Conservation (phyloP, 2,888 invertebrate species). For the Hydriomena furcata region DNA sequence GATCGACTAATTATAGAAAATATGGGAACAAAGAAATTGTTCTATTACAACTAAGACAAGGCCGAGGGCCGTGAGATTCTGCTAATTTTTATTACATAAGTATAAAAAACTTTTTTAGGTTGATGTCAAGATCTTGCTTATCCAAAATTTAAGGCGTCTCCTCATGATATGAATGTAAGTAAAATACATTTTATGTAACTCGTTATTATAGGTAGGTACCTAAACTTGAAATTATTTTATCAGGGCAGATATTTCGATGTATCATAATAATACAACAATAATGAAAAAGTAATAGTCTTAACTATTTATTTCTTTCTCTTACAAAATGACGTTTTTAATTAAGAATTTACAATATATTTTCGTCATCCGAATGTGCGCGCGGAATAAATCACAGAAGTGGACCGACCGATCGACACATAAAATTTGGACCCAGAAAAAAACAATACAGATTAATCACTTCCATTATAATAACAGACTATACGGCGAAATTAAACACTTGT, state of each 20-base stretch:
- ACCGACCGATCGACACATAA: constrained; percentile 55
- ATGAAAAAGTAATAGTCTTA: constrained; percentile 73
- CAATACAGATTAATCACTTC: constrained; percentile 52
- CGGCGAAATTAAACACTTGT: constrained; percentile 76
- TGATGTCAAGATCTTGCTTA: too few species aligned
- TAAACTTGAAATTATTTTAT: not conserved
- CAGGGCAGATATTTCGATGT: constrained; percentile 22
- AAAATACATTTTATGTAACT: too few species aligned
- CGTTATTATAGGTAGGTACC: too few species aligned
- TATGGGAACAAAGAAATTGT: too few species aligned
- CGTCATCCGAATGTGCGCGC: constrained; percentile 46
- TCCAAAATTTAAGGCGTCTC: too few species aligned
- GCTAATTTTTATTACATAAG: too few species aligned
- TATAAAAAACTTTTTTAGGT: too few species aligned
- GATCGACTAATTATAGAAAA: too few species aligned
- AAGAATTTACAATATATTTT: constrained; percentile 78
- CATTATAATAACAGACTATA: constrained; percentile 42
- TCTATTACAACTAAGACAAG: too few species aligned
- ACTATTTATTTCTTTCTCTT: constrained; percentile 80
- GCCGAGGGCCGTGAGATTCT: too few species aligned
- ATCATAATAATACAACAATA: constrained; percentile 66
- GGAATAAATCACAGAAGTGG: constrained; percentile 57
- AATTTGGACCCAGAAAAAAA: constrained; percentile 75
- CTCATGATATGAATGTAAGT: too few species aligned
- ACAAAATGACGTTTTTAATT: constrained; percentile 71